A percentile compares a stretch with the other conserved stretches of the same genome.
Conservation (phyloP, 2,797 vertebrate genomes). For the Phalanger gymnotis region DNA sequence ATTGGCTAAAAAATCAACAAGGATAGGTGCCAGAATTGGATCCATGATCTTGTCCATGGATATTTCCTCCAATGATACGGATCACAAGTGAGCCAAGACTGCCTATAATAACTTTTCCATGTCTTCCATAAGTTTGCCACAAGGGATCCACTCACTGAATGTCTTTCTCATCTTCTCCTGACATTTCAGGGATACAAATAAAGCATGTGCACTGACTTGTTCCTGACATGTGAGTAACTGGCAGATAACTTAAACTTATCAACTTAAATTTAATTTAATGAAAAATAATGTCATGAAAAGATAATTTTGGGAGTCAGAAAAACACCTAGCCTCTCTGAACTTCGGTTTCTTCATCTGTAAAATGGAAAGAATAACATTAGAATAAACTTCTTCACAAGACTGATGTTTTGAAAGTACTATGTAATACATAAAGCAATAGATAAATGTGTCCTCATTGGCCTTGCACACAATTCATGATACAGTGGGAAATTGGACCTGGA, state of each 20-base stretch:
- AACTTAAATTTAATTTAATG: background rate
- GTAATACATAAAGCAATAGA: background rate
- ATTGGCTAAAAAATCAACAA: background rate
- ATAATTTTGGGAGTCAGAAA: background rate
- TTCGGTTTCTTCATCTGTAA: background rate
- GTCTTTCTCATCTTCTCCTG: background rate
- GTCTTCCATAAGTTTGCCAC: background rate
- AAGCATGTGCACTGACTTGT: background rate
- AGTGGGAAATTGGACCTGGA: background rate
- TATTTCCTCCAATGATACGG: background rate
- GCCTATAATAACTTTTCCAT: background rate
- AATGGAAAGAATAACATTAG: background rate
- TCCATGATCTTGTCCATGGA: background rate
- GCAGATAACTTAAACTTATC: background rate
- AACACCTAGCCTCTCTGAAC: background rate
- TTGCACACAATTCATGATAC: background rate
- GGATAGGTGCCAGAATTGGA: background rate
- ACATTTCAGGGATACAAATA: background rate
- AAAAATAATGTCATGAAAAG: background rate
- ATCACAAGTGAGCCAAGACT: background rate
- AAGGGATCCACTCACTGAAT: background rate
- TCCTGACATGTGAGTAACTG: background rate
- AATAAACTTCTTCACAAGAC: background rate
- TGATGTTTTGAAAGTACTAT: background rate
- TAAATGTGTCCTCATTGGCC: background rate